A percentile compares a stretch with the other conserved stretches of the same genome.
Conservation (phyloP, 2,797 vertebrate genomes). For the Danio tinwini region DNA sequence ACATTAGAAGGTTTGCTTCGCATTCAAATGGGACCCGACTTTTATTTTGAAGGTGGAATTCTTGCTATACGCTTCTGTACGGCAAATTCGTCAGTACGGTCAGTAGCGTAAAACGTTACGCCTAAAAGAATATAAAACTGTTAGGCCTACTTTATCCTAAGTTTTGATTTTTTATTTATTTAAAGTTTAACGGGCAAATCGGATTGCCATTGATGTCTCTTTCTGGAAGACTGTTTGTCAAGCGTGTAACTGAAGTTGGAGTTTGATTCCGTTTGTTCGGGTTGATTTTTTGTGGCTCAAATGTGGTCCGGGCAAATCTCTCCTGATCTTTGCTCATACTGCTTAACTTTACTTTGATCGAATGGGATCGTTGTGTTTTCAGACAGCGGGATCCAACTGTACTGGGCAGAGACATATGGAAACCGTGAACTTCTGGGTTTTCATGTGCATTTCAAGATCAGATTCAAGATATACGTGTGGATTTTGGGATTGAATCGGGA, state of each 20-base stretch:
- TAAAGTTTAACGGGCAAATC: background rate
- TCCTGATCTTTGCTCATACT: no score
- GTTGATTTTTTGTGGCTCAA: background rate
- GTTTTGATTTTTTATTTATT: background rate
- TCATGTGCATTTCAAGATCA: background rate
- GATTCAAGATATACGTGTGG: background rate
- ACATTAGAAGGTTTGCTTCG: no score
- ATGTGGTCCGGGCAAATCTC: background rate
- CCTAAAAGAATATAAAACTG: conserved; percentile 5
- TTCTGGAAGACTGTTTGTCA: background rate
- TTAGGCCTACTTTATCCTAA: background rate
- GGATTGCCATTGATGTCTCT: background rate
- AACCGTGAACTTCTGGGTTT: background rate
- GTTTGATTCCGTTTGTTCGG: conserved; percentile 1
- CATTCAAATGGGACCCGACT: background rate
- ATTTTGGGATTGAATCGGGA: conserved; percentile 23
- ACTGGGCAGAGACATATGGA: background rate
- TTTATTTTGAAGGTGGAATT: conserved; percentile 16
- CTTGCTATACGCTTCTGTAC: background rate
- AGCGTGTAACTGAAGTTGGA: conserved; percentile 4
- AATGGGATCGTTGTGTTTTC: background rate
- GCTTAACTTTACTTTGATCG: background rate
- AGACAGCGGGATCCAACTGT: conserved; percentile 4
- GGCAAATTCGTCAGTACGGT: background rate
- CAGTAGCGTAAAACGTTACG: background rate